phyloP scores from a whole-genome alignment of 2,113 vertebrate genomes.

The Climacteris rufus region DNA sequence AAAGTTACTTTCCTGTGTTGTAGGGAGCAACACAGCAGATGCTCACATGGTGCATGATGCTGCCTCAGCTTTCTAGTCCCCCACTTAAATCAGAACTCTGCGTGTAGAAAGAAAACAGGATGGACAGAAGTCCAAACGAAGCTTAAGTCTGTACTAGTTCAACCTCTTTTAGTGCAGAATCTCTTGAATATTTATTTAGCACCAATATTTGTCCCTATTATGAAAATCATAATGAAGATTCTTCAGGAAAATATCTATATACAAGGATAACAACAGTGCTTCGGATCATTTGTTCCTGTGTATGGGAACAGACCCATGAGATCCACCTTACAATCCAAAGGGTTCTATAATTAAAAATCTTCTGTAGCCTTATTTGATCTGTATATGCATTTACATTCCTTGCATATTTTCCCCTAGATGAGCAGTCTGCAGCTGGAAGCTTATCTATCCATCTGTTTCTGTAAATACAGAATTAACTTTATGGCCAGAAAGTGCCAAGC shows the following conservation, averaged over 20 bases:
- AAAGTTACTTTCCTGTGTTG: neutral
- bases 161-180: neutral
- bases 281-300: neutral
- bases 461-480: constrained; percentile 50
- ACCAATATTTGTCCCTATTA: neutral
- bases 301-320: neutral
- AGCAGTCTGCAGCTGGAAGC: constrained; percentile 1
- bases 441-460: constrained; percentile 32
- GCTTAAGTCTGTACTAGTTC: neutral
- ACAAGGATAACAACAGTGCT: neutral
- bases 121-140: neutral
- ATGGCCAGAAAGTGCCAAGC: neutral
- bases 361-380: neutral
- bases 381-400: neutral
- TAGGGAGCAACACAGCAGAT: neutral
- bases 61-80: neutral
- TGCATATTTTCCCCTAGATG: neutral
- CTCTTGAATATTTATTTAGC: neutral
- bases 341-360: neutral
- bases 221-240: neutral
- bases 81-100: neutral
- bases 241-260: neutral
- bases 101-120: neutral
- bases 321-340: neutral
- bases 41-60: neutral